phyloP scores from a whole-genome alignment of 2,888 invertebrate genomes.

The Apoderus coryli region DNA sequence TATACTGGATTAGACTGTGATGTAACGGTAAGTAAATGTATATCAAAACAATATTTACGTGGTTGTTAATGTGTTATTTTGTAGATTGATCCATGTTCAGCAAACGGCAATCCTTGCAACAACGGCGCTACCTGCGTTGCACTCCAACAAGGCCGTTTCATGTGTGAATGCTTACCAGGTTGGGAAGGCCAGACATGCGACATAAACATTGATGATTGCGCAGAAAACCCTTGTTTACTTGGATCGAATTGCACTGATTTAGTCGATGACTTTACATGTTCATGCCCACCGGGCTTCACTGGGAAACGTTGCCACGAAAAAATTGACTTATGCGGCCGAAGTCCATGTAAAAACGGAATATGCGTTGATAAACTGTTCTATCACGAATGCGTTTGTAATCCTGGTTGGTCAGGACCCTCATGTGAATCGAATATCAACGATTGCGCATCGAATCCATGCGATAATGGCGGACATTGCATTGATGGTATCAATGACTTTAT shows the following conservation, averaged over 20 bases:
- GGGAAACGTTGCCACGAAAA: constrained; percentile 94
- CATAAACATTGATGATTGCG: constrained; percentile 84
- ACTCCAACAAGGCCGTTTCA: constrained; percentile 80
- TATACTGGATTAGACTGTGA: constrained; percentile 90
- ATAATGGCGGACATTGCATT: constrained; percentile 83
- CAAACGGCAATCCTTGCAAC: constrained; percentile 79
- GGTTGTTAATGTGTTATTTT: constrained; percentile 21
- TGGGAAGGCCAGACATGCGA: constrained; percentile 97
- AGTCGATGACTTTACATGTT: constrained; percentile 85
- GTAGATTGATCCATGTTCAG: constrained; percentile 78
- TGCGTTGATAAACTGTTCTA: constrained; percentile 81
- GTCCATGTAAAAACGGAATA: constrained; percentile 85
- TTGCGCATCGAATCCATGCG: constrained; percentile 77
- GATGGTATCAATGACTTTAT: constrained; percentile 73
- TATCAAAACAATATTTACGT: background rate
- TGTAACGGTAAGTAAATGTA: constrained; percentile 48
- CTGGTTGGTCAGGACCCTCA: constrained; percentile 76
- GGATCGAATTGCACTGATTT: constrained; percentile 89
- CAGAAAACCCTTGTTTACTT: constrained; percentile 79
- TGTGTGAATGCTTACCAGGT: constrained; percentile 90
- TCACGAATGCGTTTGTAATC: constrained; percentile 79
- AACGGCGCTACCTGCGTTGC: constrained; percentile 84
- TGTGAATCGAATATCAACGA: constrained; percentile 89
- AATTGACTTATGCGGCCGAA: constrained; percentile 78
- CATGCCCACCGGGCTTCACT: constrained; percentile 86